A percentile compares a stretch with the other conserved stretches of the same genome.
These are phyloP conservation scores for Diacarnus erythraeanus DNA, from an alignment of 37 sponge, comb jelly and placozoan species.

Conservation along the genomic window DNA sequence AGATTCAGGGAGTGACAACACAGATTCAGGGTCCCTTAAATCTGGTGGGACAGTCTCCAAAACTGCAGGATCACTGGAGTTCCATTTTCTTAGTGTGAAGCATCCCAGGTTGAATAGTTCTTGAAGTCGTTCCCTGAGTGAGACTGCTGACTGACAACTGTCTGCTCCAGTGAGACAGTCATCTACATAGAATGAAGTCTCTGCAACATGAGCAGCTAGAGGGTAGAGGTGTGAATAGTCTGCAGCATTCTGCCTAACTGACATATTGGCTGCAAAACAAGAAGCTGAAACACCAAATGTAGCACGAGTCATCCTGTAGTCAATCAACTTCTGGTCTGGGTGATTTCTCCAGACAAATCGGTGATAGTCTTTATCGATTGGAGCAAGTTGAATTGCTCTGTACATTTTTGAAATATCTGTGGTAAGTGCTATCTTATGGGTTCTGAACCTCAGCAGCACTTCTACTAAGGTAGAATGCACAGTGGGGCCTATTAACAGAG, in stretches of 20 bases:
- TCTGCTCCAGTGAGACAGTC: constrained; percentile 35
- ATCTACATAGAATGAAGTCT: constrained; percentile 12
- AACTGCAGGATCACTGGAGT: neutral
- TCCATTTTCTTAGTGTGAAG: constrained; percentile 15
- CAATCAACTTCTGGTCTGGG: neutral
- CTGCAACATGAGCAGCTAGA: neutral
- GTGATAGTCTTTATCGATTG: neutral
- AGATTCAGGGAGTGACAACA: neutral
- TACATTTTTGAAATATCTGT: constrained; percentile 23
- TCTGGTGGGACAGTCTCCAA: neutral
- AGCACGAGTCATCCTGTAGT: constrained; percentile 22
- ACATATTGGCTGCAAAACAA: constrained; percentile 23
- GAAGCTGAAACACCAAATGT: constrained; percentile 36
- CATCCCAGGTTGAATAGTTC: neutral
- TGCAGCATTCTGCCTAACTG: constrained; percentile 8
- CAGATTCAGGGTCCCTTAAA: neutral
- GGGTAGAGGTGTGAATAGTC: neutral
- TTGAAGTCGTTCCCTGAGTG: neutral
- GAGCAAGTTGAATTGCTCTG: neutral
- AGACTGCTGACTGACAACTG: neutral
- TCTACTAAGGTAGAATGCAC: constrained; percentile 13
- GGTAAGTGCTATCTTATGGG: constrained; percentile 9
- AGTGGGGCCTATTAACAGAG: constrained; percentile 12
- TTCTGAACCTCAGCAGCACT: constrained; percentile 15
- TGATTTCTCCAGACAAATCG: constrained; percentile 19